These are phyloP conservation scores for Eristalinus sepulchralis DNA, from an alignment of 2,888 invertebrate species.

Conservation along the genomic window DNA sequence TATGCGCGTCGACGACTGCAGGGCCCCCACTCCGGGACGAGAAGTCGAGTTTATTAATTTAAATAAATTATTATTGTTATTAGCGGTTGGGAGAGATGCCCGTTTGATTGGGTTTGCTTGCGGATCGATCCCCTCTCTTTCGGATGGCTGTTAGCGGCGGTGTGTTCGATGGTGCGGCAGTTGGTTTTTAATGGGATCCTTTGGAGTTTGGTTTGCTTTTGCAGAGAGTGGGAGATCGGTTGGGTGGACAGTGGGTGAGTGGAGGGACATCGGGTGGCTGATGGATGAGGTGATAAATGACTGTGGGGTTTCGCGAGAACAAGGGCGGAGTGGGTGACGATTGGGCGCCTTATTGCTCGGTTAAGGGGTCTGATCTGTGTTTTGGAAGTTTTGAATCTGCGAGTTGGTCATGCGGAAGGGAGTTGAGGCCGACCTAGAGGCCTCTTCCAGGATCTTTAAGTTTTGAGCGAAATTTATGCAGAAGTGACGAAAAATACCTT, in stretches of 20 bases:
- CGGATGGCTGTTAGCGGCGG: not conserved
- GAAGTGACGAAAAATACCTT: too few relatives aligned
- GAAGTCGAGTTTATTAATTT: slow-evolving; percentile 54
- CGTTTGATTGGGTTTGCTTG: slow-evolving; percentile 12
- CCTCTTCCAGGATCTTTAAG: too few relatives aligned
- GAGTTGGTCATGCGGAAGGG: too few relatives aligned
- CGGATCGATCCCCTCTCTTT: not conserved
- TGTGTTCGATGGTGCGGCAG: not conserved
- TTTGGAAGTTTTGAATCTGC: too few relatives aligned
- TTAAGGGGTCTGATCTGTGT: too few relatives aligned
- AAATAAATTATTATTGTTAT: slow-evolving; percentile 57
- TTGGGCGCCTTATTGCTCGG: not conserved
- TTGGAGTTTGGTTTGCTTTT: not conserved
- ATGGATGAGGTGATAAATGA: not conserved
- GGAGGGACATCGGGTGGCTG: not conserved
- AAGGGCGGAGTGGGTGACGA: not conserved
- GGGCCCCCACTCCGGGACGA: not conserved
- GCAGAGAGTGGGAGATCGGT: not conserved
- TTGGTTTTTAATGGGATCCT: slow-evolving; percentile 15
- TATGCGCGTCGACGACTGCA: slow-evolving; percentile 15
- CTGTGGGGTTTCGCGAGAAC: not conserved
- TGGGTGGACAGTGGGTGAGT: not conserved
- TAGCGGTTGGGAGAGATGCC: slow-evolving; percentile 37
- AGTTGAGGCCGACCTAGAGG: too few relatives aligned
- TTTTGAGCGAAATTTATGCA: too few relatives aligned